A percentile compares a stretch with the other conserved stretches of the same genome.
Conservation (phyloP, 2,113 vertebrate species). For the Pandion haliaetus region DNA sequence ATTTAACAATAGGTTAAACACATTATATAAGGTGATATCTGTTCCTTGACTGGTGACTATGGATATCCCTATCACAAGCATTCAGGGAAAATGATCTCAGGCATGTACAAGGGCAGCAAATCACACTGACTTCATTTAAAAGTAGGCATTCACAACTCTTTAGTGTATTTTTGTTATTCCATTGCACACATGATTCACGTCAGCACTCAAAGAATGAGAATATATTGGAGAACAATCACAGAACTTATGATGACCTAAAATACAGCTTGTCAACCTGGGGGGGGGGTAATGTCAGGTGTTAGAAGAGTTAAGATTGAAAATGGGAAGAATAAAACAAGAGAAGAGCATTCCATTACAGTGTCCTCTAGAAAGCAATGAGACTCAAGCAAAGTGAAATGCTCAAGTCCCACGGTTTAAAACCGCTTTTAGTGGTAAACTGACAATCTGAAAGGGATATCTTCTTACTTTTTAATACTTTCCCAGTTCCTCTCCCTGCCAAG, state of each 20-base stretch:
- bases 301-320: not conserved
- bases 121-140: not conserved
- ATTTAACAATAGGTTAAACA: not conserved
- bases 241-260: not conserved
- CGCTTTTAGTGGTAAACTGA: not conserved
- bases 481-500: not conserved
- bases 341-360: not conserved
- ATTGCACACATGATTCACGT: not conserved
- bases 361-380: not conserved
- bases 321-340: not conserved
- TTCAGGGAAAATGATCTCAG: not conserved
- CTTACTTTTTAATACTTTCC: not conserved
- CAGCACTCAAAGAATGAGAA: not conserved
- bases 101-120: not conserved
- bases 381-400: not conserved
- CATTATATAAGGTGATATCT: not conserved
- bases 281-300: not conserved
- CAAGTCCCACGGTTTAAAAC: not conserved
- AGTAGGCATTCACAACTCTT: not conserved
- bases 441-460: not conserved
- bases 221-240: not conserved
- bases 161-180: not conserved
- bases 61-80: not conserved
- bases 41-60: not conserved
- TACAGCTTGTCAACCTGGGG: not conserved